A percentile compares a stretch with the other conserved stretches of the same genome.
Evolutionary conservation across 1,140 invertebrate species (phyloP).

Genomic region (Anastrepha obliqua): DNA sequence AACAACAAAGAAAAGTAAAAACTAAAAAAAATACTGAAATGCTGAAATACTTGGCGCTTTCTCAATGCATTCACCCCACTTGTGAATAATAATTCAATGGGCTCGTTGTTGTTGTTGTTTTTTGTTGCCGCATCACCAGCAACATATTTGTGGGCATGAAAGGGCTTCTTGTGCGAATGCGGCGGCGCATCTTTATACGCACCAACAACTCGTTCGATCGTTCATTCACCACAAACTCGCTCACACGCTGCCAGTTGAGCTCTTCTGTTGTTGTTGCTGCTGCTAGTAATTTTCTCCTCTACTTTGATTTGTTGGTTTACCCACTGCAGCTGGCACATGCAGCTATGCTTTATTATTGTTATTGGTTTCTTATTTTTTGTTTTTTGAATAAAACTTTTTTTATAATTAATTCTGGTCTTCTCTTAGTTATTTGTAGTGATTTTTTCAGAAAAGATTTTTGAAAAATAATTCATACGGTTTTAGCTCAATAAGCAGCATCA

Average conservation of each 20-base stretch:
- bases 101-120: constrained; percentile 9
- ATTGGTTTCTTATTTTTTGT: neutral
- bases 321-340: neutral
- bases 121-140: neutral
- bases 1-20: neutral
- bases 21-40: constrained; percentile 5
- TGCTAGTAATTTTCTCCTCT: neutral
- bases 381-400: neutral
- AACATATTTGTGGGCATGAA: constrained; percentile 42
- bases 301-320: neutral
- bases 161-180: constrained; percentile 16
- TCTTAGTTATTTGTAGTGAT: too few species aligned
- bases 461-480: too few species aligned
- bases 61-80: constrained; percentile 49
- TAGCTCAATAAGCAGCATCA: neutral
- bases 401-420: too few species aligned
- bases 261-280: neutral
- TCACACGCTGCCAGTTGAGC: neutral
- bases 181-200: neutral
- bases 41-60: constrained; percentile 51
- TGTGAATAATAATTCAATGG: constrained; percentile 40
- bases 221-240: constrained; percentile 47
- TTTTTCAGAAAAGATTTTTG: too few species aligned
- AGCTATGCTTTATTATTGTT: neutral
- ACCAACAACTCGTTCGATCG: constrained; percentile 26